These are phyloP conservation scores for Gorsachius magnificus DNA, from an alignment of 2,797 vertebrate species.

Conservation along the genomic window DNA sequence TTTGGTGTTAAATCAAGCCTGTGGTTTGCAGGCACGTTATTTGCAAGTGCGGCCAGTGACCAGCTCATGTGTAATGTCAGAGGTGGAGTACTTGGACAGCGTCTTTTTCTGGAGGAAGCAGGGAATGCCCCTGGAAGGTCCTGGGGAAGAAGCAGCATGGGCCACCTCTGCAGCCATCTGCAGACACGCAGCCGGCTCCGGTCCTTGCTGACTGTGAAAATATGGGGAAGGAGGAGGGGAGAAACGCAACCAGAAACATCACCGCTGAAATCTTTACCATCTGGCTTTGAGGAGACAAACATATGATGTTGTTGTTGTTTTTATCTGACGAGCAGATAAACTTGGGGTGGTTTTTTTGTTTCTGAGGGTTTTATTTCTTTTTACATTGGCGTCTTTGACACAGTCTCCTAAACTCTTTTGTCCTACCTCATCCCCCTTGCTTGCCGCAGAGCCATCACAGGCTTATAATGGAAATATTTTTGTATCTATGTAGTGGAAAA, in stretches of 20 bases:
- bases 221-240: background rate
- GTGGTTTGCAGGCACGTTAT: background rate
- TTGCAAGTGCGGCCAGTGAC: background rate
- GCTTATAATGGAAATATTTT: conserved; percentile 61
- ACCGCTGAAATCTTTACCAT: background rate
- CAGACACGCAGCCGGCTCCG: rapidly evolving
- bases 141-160: background rate
- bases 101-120: background rate
- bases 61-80: background rate
- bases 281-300: background rate
- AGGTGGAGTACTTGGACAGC: background rate
- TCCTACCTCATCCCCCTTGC: background rate
- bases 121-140: background rate
- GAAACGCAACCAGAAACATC: background rate
- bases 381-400: background rate
- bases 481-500: conserved; percentile 61
- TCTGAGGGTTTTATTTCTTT: background rate
- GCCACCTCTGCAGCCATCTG: background rate
- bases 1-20: background rate
- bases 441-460: background rate
- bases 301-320: background rate
- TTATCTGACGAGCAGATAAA: background rate
- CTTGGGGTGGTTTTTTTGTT: background rate
- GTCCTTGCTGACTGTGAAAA: background rate
- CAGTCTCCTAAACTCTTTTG: background rate